phyloP scores from a whole-genome alignment of 2,888 invertebrate genomes.

The Hoplodrina ambigua region DNA sequence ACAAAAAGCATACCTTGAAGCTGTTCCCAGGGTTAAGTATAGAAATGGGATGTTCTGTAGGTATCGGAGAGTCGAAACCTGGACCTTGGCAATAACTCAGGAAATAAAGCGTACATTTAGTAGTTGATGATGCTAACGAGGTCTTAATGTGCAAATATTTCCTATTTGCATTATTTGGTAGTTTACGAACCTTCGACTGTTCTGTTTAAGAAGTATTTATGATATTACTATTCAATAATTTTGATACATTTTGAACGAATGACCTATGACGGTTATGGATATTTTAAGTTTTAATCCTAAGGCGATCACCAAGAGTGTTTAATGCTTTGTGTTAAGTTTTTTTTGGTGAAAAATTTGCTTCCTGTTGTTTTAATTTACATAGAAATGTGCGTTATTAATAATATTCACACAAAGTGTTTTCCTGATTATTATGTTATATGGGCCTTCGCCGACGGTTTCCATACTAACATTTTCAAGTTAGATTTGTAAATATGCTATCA shows the following conservation, averaged over 20 bases:
- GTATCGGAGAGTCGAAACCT: background rate
- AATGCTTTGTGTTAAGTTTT: background rate
- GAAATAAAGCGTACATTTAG: slow-evolving; percentile 28
- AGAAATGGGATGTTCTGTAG: background rate
- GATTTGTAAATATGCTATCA: no score
- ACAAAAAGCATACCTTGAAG: background rate
- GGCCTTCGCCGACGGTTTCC: no score
- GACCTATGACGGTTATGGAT: background rate
- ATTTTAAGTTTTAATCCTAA: background rate
- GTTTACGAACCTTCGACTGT: slow-evolving; percentile 41
- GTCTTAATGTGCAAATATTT: slow-evolving; percentile 39
- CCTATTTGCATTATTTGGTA: slow-evolving; percentile 36
- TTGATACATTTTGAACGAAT: background rate
- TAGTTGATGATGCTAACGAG: slow-evolving; percentile 32
- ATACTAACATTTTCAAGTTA: no score
- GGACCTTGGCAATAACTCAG: slow-evolving; percentile 11
- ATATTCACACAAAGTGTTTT: no score
- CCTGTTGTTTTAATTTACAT: background rate
- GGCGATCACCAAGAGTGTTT: background rate
- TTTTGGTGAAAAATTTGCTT: background rate
- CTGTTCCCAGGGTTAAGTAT: background rate
- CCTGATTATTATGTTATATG: no score
- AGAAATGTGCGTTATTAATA: no score
- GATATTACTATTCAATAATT: slow-evolving; percentile 16
- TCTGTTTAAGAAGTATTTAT: slow-evolving; percentile 31